phyloP scores from a whole-genome alignment of 1,140 invertebrate species.

The Stratiolaelaps scimitus region DNA sequence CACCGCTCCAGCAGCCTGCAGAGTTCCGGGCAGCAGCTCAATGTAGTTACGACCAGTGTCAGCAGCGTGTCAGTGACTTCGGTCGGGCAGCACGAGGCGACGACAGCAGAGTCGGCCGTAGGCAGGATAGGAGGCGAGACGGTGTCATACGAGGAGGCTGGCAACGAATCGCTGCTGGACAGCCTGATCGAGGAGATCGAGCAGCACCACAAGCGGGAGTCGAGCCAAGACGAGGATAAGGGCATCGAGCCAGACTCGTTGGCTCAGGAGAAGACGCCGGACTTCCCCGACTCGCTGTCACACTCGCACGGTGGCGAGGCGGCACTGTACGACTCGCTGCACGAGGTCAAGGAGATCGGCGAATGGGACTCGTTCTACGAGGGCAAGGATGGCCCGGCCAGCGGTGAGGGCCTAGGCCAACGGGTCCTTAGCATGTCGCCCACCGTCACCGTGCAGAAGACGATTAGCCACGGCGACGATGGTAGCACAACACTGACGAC shows the following conservation, averaged over 20 bases:
- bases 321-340: conserved; percentile 22
- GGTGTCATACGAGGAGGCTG: not conserved
- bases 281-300: conserved; percentile 40
- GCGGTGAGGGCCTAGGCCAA: too few relatives aligned
- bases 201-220: not conserved
- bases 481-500: too few relatives aligned
- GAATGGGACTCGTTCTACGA: conserved; percentile 23
- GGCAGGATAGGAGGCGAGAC: too few relatives aligned
- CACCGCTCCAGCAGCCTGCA: not conserved
- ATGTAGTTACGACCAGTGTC: too few relatives aligned
- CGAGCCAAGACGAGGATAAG: conserved; percentile 17
- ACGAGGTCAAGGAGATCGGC: conserved; percentile 24
- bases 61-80: too few relatives aligned
- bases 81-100: too few relatives aligned
- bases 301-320: conserved; percentile 39
- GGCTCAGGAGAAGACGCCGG: not conserved
- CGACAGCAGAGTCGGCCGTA: too few relatives aligned
- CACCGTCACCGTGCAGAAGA: too few relatives aligned
- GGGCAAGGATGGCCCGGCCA: not conserved
- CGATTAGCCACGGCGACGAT: too few relatives aligned
- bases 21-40: not conserved
- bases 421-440: too few relatives aligned
- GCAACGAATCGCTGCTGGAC: conserved; percentile 26
- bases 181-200: conserved; percentile 25
- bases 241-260: conserved; percentile 26